Evolutionary conservation across 2,888 invertebrate species (phyloP).

Genomic region (Pyrrhia umbra): DNA sequence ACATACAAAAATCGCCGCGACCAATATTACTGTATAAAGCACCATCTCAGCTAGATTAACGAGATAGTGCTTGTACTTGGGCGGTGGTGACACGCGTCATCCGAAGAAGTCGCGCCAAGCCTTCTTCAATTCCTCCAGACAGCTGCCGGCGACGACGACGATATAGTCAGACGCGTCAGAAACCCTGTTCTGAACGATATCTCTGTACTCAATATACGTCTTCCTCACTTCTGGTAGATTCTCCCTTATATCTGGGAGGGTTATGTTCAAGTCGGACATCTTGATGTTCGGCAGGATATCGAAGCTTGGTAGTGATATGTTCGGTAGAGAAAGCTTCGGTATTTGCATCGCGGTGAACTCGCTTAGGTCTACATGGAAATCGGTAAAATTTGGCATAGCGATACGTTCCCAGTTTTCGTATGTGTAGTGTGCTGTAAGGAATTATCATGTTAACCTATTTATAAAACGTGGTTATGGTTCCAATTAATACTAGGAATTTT

Average conservation of each 20-base stretch:
- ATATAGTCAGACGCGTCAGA: slow-evolving; percentile 88
- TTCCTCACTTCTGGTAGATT: slow-evolving; percentile 81
- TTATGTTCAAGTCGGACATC: slow-evolving; percentile 77
- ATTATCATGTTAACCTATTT: slow-evolving; percentile 65
- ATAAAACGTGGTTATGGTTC: slow-evolving; percentile 1
- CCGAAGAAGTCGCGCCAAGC: slow-evolving; percentile 81
- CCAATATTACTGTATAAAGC: slow-evolving; percentile 15
- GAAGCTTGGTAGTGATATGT: slow-evolving; percentile 74
- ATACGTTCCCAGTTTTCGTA: slow-evolving; percentile 85
- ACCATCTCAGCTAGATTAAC: slow-evolving; percentile 27
- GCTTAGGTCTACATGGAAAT: slow-evolving; percentile 82
- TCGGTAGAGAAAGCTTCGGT: slow-evolving; percentile 67
- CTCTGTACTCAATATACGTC: slow-evolving; percentile 83
- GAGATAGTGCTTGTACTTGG: slow-evolving; percentile 12
- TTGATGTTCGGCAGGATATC: slow-evolving; percentile 68
- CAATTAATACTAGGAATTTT: no score
- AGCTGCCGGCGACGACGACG: slow-evolving; percentile 87
- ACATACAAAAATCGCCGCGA: slow-evolving; percentile 4
- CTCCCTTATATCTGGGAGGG: slow-evolving; percentile 76
- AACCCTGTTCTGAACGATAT: slow-evolving; percentile 86
- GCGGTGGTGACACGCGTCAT: slow-evolving; percentile 60
- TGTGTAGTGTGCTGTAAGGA: slow-evolving; percentile 88
- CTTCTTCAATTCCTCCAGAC: slow-evolving; percentile 84
- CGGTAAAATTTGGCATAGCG: slow-evolving; percentile 85
- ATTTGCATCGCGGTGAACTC: slow-evolving; percentile 77